Conservation (phyloP, 2,888 invertebrate species). For the Eurois occulta region DNA sequence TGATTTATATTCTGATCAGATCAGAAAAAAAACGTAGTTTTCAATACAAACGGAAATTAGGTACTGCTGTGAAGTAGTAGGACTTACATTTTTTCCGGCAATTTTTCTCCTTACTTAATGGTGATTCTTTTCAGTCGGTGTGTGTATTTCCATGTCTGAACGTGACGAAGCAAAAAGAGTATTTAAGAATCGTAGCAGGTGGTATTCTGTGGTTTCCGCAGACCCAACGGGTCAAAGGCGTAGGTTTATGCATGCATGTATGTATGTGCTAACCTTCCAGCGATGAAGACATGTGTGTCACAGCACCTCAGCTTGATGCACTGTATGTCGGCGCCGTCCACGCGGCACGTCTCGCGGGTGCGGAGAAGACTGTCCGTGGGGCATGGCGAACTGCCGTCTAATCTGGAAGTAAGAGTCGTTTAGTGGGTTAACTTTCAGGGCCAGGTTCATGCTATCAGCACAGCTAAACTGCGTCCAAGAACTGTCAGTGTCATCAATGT, state of each 20-base stretch:
- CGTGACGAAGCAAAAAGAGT: neutral
- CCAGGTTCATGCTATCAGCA: neutral
- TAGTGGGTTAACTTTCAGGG: neutral
- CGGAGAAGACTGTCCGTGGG: constrained; percentile 91
- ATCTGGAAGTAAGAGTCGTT: constrained; percentile 71
- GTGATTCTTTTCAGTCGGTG: neutral
- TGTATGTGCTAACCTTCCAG: constrained; percentile 89
- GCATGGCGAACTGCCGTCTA: constrained; percentile 82
- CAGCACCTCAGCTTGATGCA: constrained; percentile 92
- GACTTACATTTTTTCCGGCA: neutral
- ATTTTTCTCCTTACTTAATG: neutral
- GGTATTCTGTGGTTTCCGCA: neutral
- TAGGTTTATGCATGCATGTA: too few species aligned
- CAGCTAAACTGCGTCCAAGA: neutral
- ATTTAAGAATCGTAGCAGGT: neutral
- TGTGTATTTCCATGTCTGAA: neutral
- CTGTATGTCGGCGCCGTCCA: constrained; percentile 91
- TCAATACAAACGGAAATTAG: neutral
- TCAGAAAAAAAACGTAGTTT: too few species aligned
- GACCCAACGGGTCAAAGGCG: neutral
- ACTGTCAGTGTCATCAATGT: neutral
- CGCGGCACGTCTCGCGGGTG: constrained; percentile 91
- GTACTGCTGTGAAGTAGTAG: neutral
- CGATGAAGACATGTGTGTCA: constrained; percentile 91
- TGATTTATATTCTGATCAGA: neutral